Conservation (phyloP, 1,140 invertebrate genomes). For the Bursaphelenchus mucronatus region DNA sequence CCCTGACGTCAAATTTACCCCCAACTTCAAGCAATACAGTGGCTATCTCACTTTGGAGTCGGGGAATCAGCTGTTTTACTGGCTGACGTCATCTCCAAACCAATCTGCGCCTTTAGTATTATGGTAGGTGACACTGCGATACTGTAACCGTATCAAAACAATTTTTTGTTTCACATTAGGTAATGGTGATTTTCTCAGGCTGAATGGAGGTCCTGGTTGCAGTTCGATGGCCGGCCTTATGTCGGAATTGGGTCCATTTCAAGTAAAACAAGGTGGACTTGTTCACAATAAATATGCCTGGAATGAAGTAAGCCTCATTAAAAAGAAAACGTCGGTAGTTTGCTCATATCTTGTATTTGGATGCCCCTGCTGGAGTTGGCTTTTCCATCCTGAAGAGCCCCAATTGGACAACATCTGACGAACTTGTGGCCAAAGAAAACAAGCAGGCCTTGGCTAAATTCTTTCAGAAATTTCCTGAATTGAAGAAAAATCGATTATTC, state of each 20-base stretch:
- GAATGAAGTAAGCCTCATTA: constrained; percentile 53
- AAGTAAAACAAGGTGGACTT: constrained; percentile 57
- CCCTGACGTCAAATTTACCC: not conserved
- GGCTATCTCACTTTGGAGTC: constrained; percentile 28
- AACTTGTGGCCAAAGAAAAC: constrained; percentile 62
- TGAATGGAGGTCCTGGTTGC: constrained; percentile 65
- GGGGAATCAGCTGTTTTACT: constrained; percentile 34
- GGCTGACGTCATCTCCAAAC: constrained; percentile 63
- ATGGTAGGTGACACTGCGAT: constrained; percentile 62
- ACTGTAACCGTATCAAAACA: not conserved
- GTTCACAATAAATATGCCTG: constrained; percentile 63
- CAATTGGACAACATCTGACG: constrained; percentile 63
- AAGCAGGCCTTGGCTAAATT: constrained; percentile 63
- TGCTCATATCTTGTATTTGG: constrained; percentile 71
- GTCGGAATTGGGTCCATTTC: constrained; percentile 65
- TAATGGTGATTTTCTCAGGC: too few species aligned
- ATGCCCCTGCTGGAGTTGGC: constrained; percentile 66
- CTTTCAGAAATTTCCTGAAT: constrained; percentile 62
- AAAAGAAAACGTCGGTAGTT: constrained; percentile 64
- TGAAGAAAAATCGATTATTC: constrained; percentile 68
- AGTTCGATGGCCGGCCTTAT: constrained; percentile 64
- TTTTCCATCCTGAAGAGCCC: constrained; percentile 63
- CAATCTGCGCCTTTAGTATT: constrained; percentile 64
- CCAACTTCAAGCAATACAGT: constrained; percentile 32
- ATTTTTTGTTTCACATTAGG: not conserved